Conservation (phyloP, 1,140 invertebrate species). For the Cotesia glomerata region DNA sequence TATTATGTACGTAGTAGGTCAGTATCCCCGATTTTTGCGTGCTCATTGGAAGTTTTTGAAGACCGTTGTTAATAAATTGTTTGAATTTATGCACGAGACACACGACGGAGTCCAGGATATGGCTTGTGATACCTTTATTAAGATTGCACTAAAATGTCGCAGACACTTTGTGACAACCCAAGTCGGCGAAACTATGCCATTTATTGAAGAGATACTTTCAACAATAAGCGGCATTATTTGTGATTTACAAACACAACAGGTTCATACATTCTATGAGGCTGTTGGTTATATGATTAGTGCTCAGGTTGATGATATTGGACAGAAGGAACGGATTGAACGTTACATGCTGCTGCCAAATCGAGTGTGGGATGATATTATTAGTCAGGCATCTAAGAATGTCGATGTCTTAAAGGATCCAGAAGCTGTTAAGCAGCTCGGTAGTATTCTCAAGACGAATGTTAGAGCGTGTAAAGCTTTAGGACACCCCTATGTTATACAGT, state of each 20-base stretch:
- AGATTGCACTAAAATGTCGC: conserved; percentile 99
- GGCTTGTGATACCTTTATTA: conserved; percentile 99
- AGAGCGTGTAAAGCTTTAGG: conserved; percentile 96
- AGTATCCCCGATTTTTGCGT: conserved; percentile 97
- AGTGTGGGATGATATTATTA: conserved; percentile 99
- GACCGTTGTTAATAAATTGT: conserved; percentile 99
- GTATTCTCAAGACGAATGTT: conserved; percentile 99
- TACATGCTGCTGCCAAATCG: conserved; percentile 98
- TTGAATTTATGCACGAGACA: conserved; percentile 99
- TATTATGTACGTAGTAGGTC: conserved; percentile 99
- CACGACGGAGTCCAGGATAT: conserved; percentile 99
- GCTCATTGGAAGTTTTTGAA: conserved; percentile 99
- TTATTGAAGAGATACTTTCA: conserved; percentile 98
- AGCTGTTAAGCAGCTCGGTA: conserved; percentile 95
- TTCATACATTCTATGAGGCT: conserved; percentile 99
- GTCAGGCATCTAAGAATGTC: conserved; percentile 95
- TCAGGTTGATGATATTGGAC: conserved; percentile 85
- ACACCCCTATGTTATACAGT: conserved; percentile 93
- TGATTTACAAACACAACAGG: conserved; percentile 97
- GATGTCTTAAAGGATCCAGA: conserved; percentile 95
- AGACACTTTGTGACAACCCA: conserved; percentile 97
- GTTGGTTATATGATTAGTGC: conserved; percentile 99
- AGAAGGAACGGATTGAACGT: conserved; percentile 94
- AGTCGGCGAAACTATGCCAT: conserved; percentile 94
- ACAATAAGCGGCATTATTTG: conserved; percentile 98